Evolutionary conservation across 2,888 invertebrate species (phyloP).

Genomic region (Myathropa florea): DNA sequence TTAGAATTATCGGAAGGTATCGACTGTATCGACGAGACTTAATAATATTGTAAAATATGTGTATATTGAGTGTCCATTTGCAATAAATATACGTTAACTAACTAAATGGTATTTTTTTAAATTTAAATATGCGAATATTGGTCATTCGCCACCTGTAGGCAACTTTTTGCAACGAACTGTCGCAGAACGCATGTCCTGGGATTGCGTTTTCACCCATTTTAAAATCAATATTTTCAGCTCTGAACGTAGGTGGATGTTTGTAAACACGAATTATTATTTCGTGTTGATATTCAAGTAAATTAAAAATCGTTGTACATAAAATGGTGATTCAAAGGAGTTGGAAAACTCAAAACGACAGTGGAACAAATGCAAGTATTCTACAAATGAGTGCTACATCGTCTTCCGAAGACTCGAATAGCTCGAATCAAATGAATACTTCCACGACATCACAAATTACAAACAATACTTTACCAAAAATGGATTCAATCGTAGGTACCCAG

Average conservation of each 20-base stretch:
- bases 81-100: too few relatives aligned
- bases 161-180: neutral
- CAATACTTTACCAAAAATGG: constrained; percentile 55
- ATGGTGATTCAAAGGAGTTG: constrained; percentile 81
- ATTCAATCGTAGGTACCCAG: constrained; percentile 41
- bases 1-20: constrained; percentile 68
- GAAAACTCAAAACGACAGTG: constrained; percentile 77
- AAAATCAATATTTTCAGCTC: constrained; percentile 61
- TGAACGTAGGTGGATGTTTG: constrained; percentile 58
- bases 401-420: constrained; percentile 80
- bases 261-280: constrained; percentile 35
- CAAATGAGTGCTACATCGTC: constrained; percentile 77
- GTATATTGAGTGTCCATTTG: neutral
- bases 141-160: neutral
- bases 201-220: neutral
- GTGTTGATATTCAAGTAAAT: neutral
- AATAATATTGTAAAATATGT: neutral
- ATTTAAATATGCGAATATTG: neutral
- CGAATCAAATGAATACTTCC: constrained; percentile 79
- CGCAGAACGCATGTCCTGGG: constrained; percentile 11
- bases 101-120: neutral
- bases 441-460: constrained; percentile 75
- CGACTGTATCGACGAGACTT: neutral
- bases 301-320: constrained; percentile 41
- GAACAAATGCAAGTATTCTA: constrained; percentile 74